These are phyloP conservation scores for Toxostoma redivivum DNA, from an alignment of 2,113 vertebrate species.

Conservation along the genomic window DNA sequence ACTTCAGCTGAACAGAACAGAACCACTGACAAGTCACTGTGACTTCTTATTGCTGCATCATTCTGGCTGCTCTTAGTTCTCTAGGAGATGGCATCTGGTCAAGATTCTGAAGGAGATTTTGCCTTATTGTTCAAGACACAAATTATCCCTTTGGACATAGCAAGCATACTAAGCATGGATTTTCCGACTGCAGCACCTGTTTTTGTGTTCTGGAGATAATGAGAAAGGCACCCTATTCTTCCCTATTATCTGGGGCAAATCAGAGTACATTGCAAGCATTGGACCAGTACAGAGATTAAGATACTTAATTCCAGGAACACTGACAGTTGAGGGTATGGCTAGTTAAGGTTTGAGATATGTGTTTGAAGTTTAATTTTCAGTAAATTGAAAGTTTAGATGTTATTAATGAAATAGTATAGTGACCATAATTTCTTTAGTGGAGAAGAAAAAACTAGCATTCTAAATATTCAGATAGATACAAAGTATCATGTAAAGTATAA, in stretches of 20 bases:
- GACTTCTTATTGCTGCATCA: not conserved
- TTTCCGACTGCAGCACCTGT: not conserved
- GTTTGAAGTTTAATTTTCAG: not conserved
- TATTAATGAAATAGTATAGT: not conserved
- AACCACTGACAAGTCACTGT: not conserved
- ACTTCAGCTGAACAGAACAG: not conserved
- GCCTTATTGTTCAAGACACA: not conserved
- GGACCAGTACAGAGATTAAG: not conserved
- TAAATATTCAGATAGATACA: not conserved
- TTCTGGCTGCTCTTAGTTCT: not conserved
- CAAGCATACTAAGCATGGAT: not conserved
- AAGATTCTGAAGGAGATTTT: not conserved
- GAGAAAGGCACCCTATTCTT: not conserved
- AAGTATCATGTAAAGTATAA: not conserved
- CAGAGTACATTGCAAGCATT: not conserved
- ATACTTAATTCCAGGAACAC: not conserved
- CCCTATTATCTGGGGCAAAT: not conserved
- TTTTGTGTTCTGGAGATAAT: not conserved
- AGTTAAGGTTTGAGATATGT: not conserved
- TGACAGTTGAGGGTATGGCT: not conserved
- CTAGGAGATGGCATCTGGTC: not conserved
- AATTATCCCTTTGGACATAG: not conserved
- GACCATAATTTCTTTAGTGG: not conserved
- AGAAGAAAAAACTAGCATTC: not conserved
- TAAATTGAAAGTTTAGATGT: not conserved